Percentiles rank a stretch among this genome's conserved stretches.
Evolutionary conservation across 2,797 vertebrate genomes (phyloP).

Genomic region (Alosa sapidissima): DNA sequence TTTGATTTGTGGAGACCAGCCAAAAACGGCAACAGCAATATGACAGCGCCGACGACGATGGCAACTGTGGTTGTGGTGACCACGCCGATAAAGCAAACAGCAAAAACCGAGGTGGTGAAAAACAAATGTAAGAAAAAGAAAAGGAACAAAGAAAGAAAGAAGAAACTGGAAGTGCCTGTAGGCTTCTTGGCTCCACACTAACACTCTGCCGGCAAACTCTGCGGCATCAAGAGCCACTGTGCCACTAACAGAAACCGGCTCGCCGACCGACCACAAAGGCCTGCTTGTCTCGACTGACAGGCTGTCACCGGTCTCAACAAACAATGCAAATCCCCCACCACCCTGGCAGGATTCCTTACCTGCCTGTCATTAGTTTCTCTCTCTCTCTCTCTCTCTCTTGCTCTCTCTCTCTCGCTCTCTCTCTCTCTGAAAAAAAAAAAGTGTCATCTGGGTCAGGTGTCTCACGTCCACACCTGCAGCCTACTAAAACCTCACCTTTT

Average conservation of each 20-base stretch:
- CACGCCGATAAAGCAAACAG: background rate
- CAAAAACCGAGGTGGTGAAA: background rate
- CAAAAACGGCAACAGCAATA: background rate
- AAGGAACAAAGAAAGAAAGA: background rate
- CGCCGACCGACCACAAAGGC: background rate
- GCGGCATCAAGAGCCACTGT: background rate
- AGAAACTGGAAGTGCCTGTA: background rate
- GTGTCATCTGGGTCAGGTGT: constrained; percentile 15
- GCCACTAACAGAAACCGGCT: constrained; percentile 4
- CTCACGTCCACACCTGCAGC: constrained; percentile 12
- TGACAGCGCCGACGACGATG: background rate
- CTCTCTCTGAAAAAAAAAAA: background rate
- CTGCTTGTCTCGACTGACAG: constrained; percentile 6
- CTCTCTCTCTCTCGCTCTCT: background rate
- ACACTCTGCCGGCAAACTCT: background rate
- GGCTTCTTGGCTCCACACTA: background rate
- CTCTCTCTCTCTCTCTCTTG: background rate
- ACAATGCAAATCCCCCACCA: constrained; percentile 22
- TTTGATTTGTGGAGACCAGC: background rate
- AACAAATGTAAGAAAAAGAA: background rate
- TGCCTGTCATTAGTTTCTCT: constrained; percentile 2
- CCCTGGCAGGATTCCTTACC: constrained; percentile 18
- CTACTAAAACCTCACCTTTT: background rate
- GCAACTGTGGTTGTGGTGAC: background rate
- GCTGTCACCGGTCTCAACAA: constrained; percentile 1